These are phyloP conservation scores for Aldrovandia affinis DNA, from an alignment of 2,797 vertebrate genomes.

Conservation along the genomic window DNA sequence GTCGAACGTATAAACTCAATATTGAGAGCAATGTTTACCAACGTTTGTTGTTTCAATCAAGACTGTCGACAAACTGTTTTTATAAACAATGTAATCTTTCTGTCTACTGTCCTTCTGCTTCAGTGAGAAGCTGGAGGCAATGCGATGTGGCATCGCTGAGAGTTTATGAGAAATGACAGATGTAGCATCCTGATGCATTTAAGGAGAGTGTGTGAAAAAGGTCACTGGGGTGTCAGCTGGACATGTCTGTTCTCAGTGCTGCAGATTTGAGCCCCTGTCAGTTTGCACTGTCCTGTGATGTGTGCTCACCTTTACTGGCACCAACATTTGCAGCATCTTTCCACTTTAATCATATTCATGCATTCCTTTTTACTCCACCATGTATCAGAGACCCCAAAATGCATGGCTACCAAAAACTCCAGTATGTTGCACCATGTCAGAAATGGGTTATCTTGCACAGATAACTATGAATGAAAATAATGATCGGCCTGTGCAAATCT, in stretches of 20 bases:
- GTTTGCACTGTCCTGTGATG: neutral
- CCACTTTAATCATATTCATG: neutral
- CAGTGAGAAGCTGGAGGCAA: neutral
- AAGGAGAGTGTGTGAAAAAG: neutral
- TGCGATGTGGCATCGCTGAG: neutral
- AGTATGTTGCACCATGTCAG: neutral
- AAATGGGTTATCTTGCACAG: neutral
- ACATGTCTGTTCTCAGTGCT: neutral
- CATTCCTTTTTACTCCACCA: neutral
- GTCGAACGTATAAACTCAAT: no score
- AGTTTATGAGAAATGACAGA: slow-evolving; percentile 4
- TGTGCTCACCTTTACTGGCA: neutral
- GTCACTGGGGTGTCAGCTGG: neutral
- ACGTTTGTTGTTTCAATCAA: no score
- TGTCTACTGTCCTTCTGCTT: neutral
- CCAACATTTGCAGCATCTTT: neutral
- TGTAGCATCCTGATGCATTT: neutral
- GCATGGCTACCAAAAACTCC: neutral
- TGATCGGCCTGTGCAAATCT: neutral
- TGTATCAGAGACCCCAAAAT: neutral
- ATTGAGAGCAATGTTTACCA: no score
- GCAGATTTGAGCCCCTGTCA: neutral
- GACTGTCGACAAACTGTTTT: no score
- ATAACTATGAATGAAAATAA: neutral
- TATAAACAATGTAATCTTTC: no score